Conservation (phyloP, 2,797 vertebrate genomes). For the Dallia pectoralis region DNA sequence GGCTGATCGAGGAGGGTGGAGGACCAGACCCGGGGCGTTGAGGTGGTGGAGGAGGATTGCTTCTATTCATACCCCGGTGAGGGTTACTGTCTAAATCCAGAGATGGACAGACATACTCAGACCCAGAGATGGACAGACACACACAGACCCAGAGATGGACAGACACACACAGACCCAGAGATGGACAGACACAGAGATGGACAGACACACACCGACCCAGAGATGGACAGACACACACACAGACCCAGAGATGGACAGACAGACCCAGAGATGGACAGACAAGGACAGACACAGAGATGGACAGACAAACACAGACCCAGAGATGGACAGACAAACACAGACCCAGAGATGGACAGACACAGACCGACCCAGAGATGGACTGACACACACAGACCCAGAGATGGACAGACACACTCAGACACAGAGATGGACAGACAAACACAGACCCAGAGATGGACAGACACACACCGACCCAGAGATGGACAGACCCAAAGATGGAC, state of each 20-base stretch:
- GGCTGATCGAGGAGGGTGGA: conserved; percentile 21
- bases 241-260: not conserved
- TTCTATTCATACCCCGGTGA: conserved; percentile 14
- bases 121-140: not conserved
- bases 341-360: not conserved
- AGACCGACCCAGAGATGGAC: conserved; percentile 1
- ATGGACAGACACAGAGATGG: no score
- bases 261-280: not conserved
- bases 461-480: no score
- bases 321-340: not conserved
- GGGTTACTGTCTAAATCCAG: conserved; percentile 18
- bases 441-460: conserved; percentile 1
- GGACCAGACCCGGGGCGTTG: conserved; percentile 68
- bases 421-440: not conserved
- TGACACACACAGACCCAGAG: not conserved
- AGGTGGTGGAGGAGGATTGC: conserved; percentile 77
- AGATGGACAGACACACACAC: not conserved
- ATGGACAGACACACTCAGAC: no score
- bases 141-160: conserved; percentile 2
- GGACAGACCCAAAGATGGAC: not conserved
- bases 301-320: no score
- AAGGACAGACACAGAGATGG: not conserved
- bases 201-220: no score
- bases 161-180: not conserved
- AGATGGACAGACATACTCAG: not conserved